Evolutionary conservation across 1,140 invertebrate genomes (phyloP).

Genomic region (Notospermus geniculatus): DNA sequence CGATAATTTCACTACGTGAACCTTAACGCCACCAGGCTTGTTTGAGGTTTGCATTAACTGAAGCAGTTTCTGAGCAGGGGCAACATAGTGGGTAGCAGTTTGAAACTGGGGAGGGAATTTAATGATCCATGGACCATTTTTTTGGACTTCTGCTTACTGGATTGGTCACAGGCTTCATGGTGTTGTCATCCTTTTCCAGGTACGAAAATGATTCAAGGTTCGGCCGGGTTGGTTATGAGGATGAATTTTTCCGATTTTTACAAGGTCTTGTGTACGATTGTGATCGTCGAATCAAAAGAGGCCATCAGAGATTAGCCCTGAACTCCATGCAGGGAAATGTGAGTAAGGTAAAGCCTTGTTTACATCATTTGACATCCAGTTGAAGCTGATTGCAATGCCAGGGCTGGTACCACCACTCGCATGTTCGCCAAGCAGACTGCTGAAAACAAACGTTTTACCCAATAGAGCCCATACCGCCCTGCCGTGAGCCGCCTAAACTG

Average conservation of each 20-base stretch:
- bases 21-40: no score
- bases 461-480: no score
- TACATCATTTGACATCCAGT: no score
- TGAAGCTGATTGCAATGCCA: no score
- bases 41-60: no score
- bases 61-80: no score
- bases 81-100: no score
- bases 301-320: conserved; percentile 79
- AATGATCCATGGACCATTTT: conserved; percentile 3
- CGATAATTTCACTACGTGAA: no score
- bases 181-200: conserved; percentile 26
- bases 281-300: conserved; percentile 89
- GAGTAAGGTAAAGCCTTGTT: conserved; percentile 22
- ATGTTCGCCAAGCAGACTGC: no score
- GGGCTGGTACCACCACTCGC: no score
- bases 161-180: conserved; percentile 2
- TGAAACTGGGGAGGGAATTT: neutral
- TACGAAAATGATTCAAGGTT: conserved; percentile 60
- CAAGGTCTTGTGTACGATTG: conserved; percentile 92
- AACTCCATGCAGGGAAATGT: conserved; percentile 50
- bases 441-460: no score
- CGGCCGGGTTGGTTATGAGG: conserved; percentile 86
- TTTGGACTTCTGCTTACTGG: conserved; percentile 9
- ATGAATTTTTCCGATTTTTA: conserved; percentile 92
- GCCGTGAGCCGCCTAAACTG: no score